Evolutionary conservation across 2,888 invertebrate genomes (phyloP).

Genomic region (Lithophane leautieri): DNA sequence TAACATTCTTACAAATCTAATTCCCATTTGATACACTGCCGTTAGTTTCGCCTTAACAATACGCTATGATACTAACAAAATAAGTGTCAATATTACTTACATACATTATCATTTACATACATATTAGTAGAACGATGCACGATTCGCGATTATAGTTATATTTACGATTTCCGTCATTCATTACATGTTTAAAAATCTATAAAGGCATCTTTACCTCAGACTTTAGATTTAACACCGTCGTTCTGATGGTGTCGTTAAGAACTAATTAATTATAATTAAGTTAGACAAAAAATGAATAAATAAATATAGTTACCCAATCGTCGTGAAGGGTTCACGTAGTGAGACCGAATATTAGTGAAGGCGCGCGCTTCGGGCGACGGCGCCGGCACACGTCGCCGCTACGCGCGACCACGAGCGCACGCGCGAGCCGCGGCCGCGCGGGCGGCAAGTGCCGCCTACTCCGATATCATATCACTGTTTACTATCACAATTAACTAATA

Average conservation of each 20-base stretch:
- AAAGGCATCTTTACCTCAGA: conserved; percentile 91
- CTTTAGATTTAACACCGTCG: conserved; percentile 89
- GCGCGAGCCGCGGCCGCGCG: conserved; percentile 30
- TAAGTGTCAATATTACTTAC: conserved; percentile 89
- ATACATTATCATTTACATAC: conserved; percentile 83
- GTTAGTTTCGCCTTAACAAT: conserved; percentile 85
- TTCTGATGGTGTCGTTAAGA: conserved; percentile 85
- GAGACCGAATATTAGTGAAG: conserved; percentile 70
- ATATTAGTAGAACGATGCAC: conserved; percentile 88
- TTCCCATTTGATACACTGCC: conserved; percentile 86
- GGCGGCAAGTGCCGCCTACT: conserved; percentile 49
- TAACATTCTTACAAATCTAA: conserved; percentile 87
- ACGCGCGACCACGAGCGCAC: conserved; percentile 11
- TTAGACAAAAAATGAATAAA: conserved; percentile 85
- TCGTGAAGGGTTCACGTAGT: conserved; percentile 77
- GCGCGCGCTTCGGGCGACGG: conserved; percentile 37
- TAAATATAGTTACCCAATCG: conserved; percentile 87
- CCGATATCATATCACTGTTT: conserved; percentile 82
- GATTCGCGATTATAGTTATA: conserved; percentile 84
- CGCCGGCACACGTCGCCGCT: conserved; percentile 6
- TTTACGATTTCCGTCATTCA: conserved; percentile 85
- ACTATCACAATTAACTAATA: conserved; percentile 89
- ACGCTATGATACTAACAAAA: conserved; percentile 88
- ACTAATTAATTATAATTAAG: conserved; percentile 87
- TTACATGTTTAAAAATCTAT: conserved; percentile 89